Conservation (phyloP, 2,888 invertebrate species). For the Xestobium rufovillosum region DNA sequence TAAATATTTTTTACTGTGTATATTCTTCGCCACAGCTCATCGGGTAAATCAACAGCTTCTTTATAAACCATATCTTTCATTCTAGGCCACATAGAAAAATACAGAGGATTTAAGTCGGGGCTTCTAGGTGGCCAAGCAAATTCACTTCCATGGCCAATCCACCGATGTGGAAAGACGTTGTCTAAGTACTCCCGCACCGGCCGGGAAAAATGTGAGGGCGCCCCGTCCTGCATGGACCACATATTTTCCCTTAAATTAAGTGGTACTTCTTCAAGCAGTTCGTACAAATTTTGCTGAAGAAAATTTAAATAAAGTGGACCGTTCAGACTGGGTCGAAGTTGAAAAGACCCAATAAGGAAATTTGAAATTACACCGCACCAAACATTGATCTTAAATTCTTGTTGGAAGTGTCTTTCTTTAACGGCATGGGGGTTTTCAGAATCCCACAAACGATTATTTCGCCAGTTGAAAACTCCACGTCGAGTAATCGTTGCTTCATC, state of each 20-base stretch:
- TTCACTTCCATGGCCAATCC: slow-evolving; percentile 1
- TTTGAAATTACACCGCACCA: slow-evolving; percentile 13
- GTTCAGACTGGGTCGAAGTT: slow-evolving; percentile 15
- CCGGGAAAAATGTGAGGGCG: slow-evolving; percentile 1
- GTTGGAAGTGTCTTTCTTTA: slow-evolving; percentile 12
- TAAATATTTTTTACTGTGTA: too few relatives aligned
- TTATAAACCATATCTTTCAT: slow-evolving; percentile 2
- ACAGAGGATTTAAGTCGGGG: not conserved
- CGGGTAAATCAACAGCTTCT: not conserved
- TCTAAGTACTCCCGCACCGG: not conserved
- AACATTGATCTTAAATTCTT: slow-evolving; percentile 15
- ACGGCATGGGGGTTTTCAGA: slow-evolving; percentile 13
- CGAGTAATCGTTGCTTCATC: slow-evolving; percentile 1
- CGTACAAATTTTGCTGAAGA: not conserved
- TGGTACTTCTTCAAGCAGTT: not conserved
- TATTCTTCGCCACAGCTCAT: not conserved
- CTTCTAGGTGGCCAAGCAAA: slow-evolving; percentile 1
- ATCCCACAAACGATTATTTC: slow-evolving; percentile 6
- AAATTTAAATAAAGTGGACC: slow-evolving; percentile 4
- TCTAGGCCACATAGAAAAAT: not conserved
- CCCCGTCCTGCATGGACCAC: not conserved
- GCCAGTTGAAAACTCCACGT: not conserved
- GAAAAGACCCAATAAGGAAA: slow-evolving; percentile 9
- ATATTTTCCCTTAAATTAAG: not conserved
- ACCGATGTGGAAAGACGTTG: not conserved